Evolutionary conservation across 2,113 vertebrate genomes (phyloP).

Genomic region (Montifringilla adamsi): DNA sequence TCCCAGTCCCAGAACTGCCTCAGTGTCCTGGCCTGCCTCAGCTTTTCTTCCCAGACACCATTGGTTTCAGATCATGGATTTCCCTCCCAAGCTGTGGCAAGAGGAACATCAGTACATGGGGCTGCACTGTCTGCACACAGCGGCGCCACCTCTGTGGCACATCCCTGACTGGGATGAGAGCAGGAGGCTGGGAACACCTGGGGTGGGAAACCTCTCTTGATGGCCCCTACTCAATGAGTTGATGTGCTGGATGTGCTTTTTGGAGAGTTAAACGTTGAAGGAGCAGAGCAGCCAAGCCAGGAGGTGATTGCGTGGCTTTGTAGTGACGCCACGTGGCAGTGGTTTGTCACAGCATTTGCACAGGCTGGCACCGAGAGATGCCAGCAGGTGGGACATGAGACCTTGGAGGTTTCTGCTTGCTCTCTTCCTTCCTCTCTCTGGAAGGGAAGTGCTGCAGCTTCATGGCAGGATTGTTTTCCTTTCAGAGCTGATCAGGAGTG

Average conservation of each 20-base stretch:
- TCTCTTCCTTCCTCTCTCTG: background rate
- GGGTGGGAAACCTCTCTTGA: background rate
- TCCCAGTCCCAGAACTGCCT: background rate
- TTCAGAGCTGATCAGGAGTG: constrained; percentile 58
- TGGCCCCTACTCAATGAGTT: background rate
- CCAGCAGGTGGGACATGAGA: accelerated
- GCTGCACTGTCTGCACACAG: background rate
- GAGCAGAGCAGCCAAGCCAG: background rate
- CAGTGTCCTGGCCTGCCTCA: background rate
- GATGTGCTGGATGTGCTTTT: background rate
- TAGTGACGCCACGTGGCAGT: constrained; percentile 43
- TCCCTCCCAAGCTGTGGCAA: background rate
- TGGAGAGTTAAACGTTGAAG: background rate
- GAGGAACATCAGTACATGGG: background rate
- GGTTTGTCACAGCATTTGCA: background rate
- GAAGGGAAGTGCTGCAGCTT: background rate
- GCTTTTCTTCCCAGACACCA: background rate
- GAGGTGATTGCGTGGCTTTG: background rate
- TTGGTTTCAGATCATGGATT: background rate
- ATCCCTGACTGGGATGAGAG: background rate
- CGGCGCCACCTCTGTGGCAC: background rate
- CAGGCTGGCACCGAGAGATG: background rate
- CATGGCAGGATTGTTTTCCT: background rate
- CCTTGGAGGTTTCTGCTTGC: background rate
- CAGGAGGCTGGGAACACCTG: background rate